Evolutionary conservation across 2,888 invertebrate species (phyloP).

Genomic region (Parelbella ahira): DNA sequence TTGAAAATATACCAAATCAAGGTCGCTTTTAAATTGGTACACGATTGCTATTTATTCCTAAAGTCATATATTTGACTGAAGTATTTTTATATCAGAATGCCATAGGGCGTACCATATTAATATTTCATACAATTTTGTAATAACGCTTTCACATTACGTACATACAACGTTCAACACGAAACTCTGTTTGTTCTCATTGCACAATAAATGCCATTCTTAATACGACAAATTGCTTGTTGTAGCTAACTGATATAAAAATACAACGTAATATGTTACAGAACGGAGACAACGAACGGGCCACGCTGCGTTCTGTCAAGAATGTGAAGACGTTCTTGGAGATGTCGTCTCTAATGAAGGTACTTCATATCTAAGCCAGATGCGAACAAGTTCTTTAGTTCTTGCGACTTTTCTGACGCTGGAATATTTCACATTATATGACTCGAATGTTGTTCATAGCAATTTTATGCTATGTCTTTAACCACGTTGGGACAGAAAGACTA

Average conservation of each 20-base stretch:
- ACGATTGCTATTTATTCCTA: too few species aligned
- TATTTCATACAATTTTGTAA: too few species aligned
- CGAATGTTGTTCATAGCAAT: too few species aligned
- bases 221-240: slow-evolving; percentile 38
- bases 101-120: too few species aligned
- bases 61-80: too few species aligned
- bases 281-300: slow-evolving; percentile 36
- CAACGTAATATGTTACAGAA: slow-evolving; percentile 34
- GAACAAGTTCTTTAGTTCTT: slow-evolving; percentile 19
- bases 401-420: slow-evolving; percentile 22
- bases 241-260: slow-evolving; percentile 28
- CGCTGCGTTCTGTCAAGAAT: slow-evolving; percentile 24
- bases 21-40: too few species aligned
- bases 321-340: slow-evolving; percentile 16
- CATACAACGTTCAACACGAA: too few species aligned
- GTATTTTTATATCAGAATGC: too few species aligned
- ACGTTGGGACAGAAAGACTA: too few species aligned
- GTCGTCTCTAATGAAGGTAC: slow-evolving; percentile 24
- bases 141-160: too few species aligned
- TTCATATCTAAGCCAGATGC: slow-evolving; percentile 24
- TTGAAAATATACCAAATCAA: too few species aligned
- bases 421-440: slow-evolving; percentile 16
- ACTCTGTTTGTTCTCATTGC: slow-evolving; percentile 33
- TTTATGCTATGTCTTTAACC: too few species aligned
- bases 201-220: slow-evolving; percentile 38